phyloP scores from a whole-genome alignment of 2,113 vertebrate genomes.

The Pachyramphus minor region DNA sequence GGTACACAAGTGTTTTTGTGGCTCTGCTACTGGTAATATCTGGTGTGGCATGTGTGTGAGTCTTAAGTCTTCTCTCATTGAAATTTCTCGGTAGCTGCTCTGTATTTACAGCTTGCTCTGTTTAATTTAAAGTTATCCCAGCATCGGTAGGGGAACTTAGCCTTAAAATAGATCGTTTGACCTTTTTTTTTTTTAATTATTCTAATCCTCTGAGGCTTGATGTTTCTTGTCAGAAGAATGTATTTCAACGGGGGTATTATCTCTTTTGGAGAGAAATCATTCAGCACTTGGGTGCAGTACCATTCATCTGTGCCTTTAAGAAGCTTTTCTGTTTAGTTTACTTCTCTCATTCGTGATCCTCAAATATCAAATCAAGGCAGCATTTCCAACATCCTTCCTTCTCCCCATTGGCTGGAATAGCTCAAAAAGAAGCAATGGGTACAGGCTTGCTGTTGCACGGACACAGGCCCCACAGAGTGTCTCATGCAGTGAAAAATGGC shows the following conservation, averaged over 20 bases:
- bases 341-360: not conserved
- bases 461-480: fast-evolving
- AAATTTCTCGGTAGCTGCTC: not conserved
- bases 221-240: not conserved
- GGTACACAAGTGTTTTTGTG: not conserved
- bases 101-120: slow-evolving; percentile 39
- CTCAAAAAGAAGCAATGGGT: not conserved
- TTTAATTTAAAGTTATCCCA: slow-evolving; percentile 25
- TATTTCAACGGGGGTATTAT: not conserved
- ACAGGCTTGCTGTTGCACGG: not conserved
- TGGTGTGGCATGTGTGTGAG: not conserved
- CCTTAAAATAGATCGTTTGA: slow-evolving; percentile 9
- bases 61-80: not conserved
- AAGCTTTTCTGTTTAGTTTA: not conserved
- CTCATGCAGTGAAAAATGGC: not conserved
- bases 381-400: not conserved
- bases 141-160: not conserved
- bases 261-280: not conserved
- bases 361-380: not conserved
- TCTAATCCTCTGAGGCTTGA: not conserved
- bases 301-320: not conserved
- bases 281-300: not conserved
- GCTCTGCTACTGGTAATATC: not conserved
- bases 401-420: not conserved
- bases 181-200: slow-evolving; percentile 21